A percentile compares a stretch with the other conserved stretches of the same genome.
phyloP scores from a whole-genome alignment of 2,797 vertebrate genomes.

The Dryobates pubescens region DNA sequence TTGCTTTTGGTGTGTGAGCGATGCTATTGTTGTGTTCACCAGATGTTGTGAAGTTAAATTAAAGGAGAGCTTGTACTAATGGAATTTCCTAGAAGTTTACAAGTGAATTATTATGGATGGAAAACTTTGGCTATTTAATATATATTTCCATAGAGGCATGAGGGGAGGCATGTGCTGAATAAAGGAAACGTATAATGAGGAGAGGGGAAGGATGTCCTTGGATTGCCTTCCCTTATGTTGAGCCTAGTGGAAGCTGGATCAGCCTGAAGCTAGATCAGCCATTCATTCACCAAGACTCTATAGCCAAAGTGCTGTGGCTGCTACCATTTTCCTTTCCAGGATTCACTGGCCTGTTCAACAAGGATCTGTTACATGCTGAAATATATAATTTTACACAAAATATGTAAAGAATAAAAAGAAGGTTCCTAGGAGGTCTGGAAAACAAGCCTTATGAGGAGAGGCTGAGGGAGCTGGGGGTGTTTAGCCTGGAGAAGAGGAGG shows the following conservation, averaged over 20 bases:
- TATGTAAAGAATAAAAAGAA: background rate
- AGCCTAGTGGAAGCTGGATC: background rate
- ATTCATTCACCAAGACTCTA: background rate
- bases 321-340: background rate
- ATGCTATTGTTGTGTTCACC: conserved; percentile 36
- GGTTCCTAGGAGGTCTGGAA: background rate
- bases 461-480: too few species aligned
- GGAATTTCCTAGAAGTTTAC: conserved; percentile 50
- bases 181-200: background rate
- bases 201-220: conserved; percentile 19
- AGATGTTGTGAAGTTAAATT: conserved; percentile 59
- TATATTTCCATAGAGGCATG: conserved; percentile 24
- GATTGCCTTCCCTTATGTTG: conserved; percentile 7
- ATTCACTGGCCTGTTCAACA: background rate
- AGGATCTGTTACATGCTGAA: background rate
- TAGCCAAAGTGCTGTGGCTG: background rate
- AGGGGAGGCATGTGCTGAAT: conserved; percentile 7
- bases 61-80: conserved; percentile 31
- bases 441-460: too few species aligned
- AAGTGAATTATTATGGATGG: conserved; percentile 35
- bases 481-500: too few species aligned
- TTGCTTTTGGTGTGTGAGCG: background rate
- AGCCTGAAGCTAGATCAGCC: background rate
- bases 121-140: conserved; percentile 45
- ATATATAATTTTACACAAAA: background rate